Percentiles rank a stretch among this genome's conserved stretches.
These are phyloP conservation scores for Ceyx erithaca DNA, from an alignment of 2,797 vertebrate genomes.

Conservation along the genomic window DNA sequence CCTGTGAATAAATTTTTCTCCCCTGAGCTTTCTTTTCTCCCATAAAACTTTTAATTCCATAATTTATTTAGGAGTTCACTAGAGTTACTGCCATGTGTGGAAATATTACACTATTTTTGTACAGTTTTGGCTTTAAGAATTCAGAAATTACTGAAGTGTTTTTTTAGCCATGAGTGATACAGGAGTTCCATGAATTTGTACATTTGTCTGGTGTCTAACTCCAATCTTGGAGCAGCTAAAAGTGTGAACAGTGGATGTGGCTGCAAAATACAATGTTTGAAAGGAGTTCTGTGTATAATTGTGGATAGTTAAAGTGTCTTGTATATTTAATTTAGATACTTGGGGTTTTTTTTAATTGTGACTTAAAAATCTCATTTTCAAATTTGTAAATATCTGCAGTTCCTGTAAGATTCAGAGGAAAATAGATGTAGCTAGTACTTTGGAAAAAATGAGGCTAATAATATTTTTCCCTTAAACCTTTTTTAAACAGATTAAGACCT, in stretches of 20 bases:
- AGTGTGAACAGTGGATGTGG: background rate
- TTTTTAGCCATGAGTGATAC: background rate
- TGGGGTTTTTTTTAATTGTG: background rate
- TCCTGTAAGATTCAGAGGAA: background rate
- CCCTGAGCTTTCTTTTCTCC: background rate
- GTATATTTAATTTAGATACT: background rate
- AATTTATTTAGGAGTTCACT: background rate
- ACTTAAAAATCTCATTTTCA: background rate
- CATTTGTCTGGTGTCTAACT: background rate
- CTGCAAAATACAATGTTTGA: background rate
- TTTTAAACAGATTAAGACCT: background rate
- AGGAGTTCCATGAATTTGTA: background rate
- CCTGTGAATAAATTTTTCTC: no score
- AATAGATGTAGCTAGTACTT: background rate
- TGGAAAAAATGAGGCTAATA: background rate
- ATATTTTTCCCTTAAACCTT: background rate
- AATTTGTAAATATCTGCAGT: background rate
- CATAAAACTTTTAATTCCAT: background rate
- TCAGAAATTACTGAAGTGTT: background rate
- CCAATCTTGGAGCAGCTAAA: background rate
- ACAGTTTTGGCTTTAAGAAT: background rate
- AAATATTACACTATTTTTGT: background rate
- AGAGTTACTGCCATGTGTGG: background rate
- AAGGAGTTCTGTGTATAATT: background rate
- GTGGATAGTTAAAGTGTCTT: background rate